Evolutionary conservation across 2,888 invertebrate species (phyloP), one percentile per base, ranked within the genome.

Genomic region (Amphipyra tragopoginis): DNA sequence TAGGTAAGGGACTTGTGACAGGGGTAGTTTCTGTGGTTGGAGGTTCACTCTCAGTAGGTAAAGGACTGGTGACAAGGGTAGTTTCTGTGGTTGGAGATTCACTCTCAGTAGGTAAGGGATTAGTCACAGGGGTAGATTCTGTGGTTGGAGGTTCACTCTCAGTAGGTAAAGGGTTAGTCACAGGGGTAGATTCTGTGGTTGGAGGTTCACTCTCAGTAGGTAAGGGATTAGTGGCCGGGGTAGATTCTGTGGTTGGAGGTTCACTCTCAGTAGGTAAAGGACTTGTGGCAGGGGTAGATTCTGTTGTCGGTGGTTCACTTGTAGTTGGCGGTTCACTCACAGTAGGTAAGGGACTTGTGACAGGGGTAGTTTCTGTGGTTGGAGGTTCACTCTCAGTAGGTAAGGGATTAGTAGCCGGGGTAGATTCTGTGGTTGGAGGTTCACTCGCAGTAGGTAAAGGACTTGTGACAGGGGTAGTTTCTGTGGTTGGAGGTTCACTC

Each of bases 171-270:
- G 53, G 47, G 34, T 38, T 10, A 8, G 71, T 52, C 0, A 64
- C 45, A 0, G 61, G 50, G 2, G 62, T 47, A 11, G 54, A 10
- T 26, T 53, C 53, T 15, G 49, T 36, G 15, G 58, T 34, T 5
- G 64, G 38, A 0, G 48, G 6, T 39, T 43, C 43, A 21, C n/a
- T 14, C 4, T 52, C 40, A 11, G 45, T 47, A 7, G 69, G 65
- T 14, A 48, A 36, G 14, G 63, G 52, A 38, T 53, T 39, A 5
- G 62, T 62, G 11, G 56, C 55, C 15, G 60, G 47, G 11, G 59
- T 54, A 21, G 49, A 9, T 33, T 45, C 39, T 39, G 34, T 29
- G 2, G 56, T 40, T 1, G 39, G 10, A 0, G 58, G 13, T 5
- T 49, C 44, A 34, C 44, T 44, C 7, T 36, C 29, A n/a, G 47